phyloP scores from a whole-genome alignment of 1,140 invertebrate species.

The Micrasema longulum region DNA sequence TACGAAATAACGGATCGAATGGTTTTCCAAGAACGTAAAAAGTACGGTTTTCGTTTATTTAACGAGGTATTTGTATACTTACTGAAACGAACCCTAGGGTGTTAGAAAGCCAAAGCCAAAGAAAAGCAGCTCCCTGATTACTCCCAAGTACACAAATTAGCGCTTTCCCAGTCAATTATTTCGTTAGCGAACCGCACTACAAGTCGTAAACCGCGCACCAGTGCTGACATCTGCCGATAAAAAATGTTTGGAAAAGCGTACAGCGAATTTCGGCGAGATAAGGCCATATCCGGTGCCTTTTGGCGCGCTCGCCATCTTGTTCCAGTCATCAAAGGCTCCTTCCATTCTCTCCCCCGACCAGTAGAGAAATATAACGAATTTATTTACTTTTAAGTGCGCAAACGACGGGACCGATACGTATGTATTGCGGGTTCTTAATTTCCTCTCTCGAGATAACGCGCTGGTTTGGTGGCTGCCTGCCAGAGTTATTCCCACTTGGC shows the following conservation, averaged over 20 bases:
- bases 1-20: no score
- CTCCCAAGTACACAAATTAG: slow-evolving; percentile 1
- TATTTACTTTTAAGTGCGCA: slow-evolving; percentile 52
- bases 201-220: slow-evolving; percentile 35
- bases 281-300: slow-evolving; percentile 52
- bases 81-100: no score
- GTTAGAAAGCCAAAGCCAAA: no score
- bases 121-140: slow-evolving; percentile 10
- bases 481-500: slow-evolving; percentile 43
- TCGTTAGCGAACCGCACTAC: not conserved
- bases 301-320: slow-evolving; percentile 48
- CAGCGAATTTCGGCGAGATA: slow-evolving; percentile 45
- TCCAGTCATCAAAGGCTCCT: slow-evolving; percentile 49
- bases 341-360: slow-evolving; percentile 35
- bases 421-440: slow-evolving; percentile 51
- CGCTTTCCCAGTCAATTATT: slow-evolving; percentile 33
- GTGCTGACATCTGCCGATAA: slow-evolving; percentile 52
- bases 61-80: no score
- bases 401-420: slow-evolving; percentile 44
- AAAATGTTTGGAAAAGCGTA: slow-evolving; percentile 52
- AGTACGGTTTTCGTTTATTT: no score
- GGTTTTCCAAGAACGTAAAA: no score
- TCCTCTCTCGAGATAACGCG: slow-evolving; percentile 51
- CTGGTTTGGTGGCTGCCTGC: slow-evolving; percentile 30
- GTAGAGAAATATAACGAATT: slow-evolving; percentile 48